A percentile compares a stretch with the other conserved stretches of the same genome.
Evolutionary conservation across 2,113 vertebrate genomes (phyloP).

Genomic region (Arenaria interpres): DNA sequence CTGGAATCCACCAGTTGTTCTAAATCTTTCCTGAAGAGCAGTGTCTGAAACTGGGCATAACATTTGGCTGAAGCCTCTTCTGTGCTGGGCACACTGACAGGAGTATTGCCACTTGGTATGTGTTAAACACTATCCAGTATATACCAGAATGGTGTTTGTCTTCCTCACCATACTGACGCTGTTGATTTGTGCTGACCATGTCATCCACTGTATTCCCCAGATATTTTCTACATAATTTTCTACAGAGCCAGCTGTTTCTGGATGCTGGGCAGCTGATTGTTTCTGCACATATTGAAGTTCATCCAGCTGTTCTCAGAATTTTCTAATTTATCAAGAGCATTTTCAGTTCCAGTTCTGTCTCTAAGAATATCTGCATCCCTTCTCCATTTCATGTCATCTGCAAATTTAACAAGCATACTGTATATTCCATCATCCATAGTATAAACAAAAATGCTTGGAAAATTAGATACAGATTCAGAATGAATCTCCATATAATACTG

Average conservation of each 20-base stretch:
- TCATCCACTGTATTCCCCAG: neutral
- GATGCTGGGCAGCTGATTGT: neutral
- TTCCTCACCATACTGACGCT: neutral
- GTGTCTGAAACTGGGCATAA: neutral
- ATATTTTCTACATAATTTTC: neutral
- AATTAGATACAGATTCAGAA: neutral
- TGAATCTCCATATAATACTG: neutral
- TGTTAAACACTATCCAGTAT: neutral
- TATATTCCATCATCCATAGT: neutral
- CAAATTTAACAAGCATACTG: neutral
- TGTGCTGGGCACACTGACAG: neutral
- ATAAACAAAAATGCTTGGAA: neutral
- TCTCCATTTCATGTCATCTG: neutral
- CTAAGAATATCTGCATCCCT: neutral
- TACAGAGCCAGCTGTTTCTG: neutral
- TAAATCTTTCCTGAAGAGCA: neutral
- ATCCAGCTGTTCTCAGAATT: conserved; percentile 21
- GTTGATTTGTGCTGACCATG: neutral
- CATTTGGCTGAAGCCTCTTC: neutral
- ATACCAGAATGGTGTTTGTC: neutral
- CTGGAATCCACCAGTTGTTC: neutral
- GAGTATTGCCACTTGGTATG: neutral
- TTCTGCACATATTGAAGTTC: neutral
- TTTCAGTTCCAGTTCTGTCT: neutral
- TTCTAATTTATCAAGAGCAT: neutral